Base-by-base conservation (phyloP, 2,797 vertebrate genomes). In the Australoheros facetus region DNA sequence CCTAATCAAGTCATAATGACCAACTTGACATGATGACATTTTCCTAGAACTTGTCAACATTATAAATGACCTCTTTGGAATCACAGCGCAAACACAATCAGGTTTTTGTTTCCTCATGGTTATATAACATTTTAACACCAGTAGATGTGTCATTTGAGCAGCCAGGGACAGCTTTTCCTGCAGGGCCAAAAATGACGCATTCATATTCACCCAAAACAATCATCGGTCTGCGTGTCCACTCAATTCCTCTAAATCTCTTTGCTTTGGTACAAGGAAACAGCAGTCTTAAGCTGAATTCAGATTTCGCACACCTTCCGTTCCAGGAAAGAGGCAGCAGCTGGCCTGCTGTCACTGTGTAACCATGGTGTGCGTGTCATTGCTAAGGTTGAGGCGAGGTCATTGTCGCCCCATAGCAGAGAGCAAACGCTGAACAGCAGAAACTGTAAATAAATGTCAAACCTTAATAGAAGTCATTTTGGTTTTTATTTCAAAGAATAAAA, bases 271-370 rank as follows among this genome's bases (percentile, higher is more conserved):
- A 82, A 85, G 89, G 92, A 90, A 89, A 78, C 77, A 75, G 85
- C 88, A 86, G 88, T 91, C 82, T 84, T 53, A 80, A 71, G 77
- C 80, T 88, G 79, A 88, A 83, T 72, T 58, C 79, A 80, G 78
- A 84, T 90, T 91, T 94, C 88, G 86, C 88, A 86, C 66, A 28
- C 78, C 77, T 87, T 88, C 87, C 42, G 54, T 93, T 88, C 83
- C 71, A 81, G 85, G 86, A 90, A 91, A 87, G 74, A 87, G 80
- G 78, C 60, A 86, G 90, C 95, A 94, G 93, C 95, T 93, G 94
- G 90, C 79, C 77, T 28, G 64, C 85, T 90, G 89, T 93, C 89
- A 89, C 80, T 58, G 75, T 70, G 71, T 73, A 73, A 81, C 85
- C 80, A 53, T 58, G 60, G 82, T 39, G 84, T 55, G 79, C 84